Percentiles rank a stretch among this genome's conserved stretches.
phyloP scores from a whole-genome alignment of 1,140 invertebrate genomes.

The Cydia pomonella region DNA sequence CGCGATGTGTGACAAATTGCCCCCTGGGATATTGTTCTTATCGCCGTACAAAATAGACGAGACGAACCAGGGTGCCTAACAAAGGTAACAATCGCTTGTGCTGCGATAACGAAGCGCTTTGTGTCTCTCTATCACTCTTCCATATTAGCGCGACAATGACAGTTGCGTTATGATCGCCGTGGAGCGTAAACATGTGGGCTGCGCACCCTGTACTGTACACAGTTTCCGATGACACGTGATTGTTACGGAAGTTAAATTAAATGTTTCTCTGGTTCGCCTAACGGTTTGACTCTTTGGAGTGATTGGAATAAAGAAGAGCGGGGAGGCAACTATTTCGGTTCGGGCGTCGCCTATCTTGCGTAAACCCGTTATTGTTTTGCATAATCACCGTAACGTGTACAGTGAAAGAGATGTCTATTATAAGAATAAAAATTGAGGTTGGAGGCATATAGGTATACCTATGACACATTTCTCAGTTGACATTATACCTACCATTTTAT shows the following conservation, averaged over 20 bases:
- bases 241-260: not conserved
- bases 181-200: too few species aligned
- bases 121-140: too few species aligned
- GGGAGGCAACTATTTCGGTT: constrained; percentile 40
- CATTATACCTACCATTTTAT: too few species aligned
- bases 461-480: too few species aligned
- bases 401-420: not conserved
- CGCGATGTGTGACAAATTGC: constrained; percentile 74
- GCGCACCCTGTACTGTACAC: too few species aligned
- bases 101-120: too few species aligned
- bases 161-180: too few species aligned
- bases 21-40: constrained; percentile 34
- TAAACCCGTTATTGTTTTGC: constrained; percentile 26
- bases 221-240: not conserved
- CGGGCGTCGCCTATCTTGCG: constrained; percentile 31
- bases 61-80: too few species aligned
- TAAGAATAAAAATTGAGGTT: not conserved
- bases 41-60: not conserved
- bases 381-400: constrained; percentile 15
- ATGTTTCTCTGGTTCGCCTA: not conserved
- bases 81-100: too few species aligned
- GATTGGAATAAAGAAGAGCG: constrained; percentile 52
- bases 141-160: too few species aligned
- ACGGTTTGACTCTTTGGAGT: not conserved
- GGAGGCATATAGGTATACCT: too few species aligned